These are phyloP conservation scores for Platichthys flesus DNA, from an alignment of 2,113 vertebrate species.

Conservation along the genomic window DNA sequence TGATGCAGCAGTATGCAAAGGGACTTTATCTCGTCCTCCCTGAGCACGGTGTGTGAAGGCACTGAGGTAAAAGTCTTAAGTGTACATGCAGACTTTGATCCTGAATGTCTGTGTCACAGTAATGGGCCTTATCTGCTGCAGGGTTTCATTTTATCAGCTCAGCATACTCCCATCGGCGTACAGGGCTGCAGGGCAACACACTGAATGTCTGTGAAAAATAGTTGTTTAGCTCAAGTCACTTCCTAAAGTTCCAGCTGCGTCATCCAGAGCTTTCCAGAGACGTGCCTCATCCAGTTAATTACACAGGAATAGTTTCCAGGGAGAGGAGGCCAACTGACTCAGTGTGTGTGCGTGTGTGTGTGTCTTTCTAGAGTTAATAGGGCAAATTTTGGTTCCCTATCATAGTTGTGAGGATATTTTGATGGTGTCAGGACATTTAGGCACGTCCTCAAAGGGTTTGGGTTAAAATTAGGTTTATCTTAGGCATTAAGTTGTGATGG, in stretches of 20 bases:
- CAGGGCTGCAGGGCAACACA: neutral
- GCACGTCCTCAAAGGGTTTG: too few species aligned
- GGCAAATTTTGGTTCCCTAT: too few species aligned
- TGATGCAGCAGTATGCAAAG: slow-evolving; percentile 72
- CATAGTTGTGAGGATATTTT: too few species aligned
- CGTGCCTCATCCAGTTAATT: slow-evolving; percentile 39
- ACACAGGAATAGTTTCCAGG: slow-evolving; percentile 59
- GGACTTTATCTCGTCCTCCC: slow-evolving; percentile 24
- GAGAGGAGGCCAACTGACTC: slow-evolving; percentile 4
- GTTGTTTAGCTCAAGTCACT: slow-evolving; percentile 33
- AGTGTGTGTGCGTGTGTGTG: slow-evolving; percentile 17
- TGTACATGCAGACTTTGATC: slow-evolving; percentile 70
- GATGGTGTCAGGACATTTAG: too few species aligned
- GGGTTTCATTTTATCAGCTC: slow-evolving; percentile 29
- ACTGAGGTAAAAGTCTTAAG: slow-evolving; percentile 22
- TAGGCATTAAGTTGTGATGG: too few species aligned
- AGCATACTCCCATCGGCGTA: neutral
- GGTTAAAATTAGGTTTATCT: too few species aligned
- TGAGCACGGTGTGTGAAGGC: slow-evolving; percentile 3
- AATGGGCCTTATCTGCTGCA: slow-evolving; percentile 51
- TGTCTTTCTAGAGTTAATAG: neutral
- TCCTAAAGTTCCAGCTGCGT: slow-evolving; percentile 31
- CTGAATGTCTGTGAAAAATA: neutral
- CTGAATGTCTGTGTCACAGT: slow-evolving; percentile 39
- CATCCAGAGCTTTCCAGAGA: slow-evolving; percentile 14